These are phyloP conservation scores for Pseudomyrmex gracilis DNA, from an alignment of 1,140 invertebrate species.

Conservation along the genomic window DNA sequence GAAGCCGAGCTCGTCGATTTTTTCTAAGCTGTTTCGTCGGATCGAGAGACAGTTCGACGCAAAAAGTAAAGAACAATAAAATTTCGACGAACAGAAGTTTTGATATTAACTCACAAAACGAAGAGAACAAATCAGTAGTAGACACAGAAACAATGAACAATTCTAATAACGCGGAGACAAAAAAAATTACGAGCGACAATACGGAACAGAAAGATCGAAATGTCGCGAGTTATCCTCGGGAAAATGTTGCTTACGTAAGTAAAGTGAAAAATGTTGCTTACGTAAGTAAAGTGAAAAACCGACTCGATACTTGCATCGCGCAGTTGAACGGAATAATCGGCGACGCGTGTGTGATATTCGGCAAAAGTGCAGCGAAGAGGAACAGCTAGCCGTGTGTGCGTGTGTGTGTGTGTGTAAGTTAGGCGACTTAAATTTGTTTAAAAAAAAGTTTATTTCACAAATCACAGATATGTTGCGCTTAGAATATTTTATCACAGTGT, in stretches of 20 bases:
- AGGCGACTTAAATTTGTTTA: too few species aligned
- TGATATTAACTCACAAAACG: background rate
- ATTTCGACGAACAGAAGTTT: background rate
- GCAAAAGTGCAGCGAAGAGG: background rate
- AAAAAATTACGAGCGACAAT: background rate
- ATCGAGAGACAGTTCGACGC: background rate
- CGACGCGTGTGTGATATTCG: conserved; percentile 58
- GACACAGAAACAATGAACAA: background rate
- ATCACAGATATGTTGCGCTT: too few species aligned
- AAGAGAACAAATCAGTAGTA: background rate
- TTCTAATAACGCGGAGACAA: background rate
- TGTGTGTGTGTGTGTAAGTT: too few species aligned
- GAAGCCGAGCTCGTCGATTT: background rate
- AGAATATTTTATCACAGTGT: too few species aligned
- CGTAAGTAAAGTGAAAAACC: conserved; percentile 44
- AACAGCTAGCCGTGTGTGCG: background rate
- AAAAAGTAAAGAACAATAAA: background rate
- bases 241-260: background rate
- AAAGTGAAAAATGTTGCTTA: conserved; percentile 33
- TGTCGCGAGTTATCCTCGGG: too few species aligned
- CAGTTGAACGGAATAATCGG: conserved; percentile 70
- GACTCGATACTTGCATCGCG: conserved; percentile 64
- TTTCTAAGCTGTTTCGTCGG: conserved; percentile 46
- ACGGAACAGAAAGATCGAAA: background rate
- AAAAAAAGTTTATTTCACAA: too few species aligned